These are phyloP conservation scores for Scophthalmus maximus DNA, from an alignment of 2,113 vertebrate species.

Conservation along the genomic window DNA sequence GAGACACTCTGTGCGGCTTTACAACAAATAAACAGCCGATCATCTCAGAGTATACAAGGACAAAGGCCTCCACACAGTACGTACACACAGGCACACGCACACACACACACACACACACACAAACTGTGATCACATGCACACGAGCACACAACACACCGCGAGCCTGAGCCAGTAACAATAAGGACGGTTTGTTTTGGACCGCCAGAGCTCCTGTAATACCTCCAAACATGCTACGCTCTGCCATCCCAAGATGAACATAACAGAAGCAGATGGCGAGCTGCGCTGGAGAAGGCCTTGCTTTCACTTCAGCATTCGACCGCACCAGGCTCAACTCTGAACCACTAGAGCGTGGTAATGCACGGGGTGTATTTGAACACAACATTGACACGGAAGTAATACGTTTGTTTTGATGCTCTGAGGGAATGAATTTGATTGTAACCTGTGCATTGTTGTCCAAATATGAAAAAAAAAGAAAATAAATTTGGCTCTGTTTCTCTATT, in stretches of 20 bases:
- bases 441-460: too few relatives aligned
- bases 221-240: conserved; percentile 52
- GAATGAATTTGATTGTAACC: too few relatives aligned
- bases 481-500: too few relatives aligned
- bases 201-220: conserved; percentile 38
- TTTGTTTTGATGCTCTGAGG: too few relatives aligned
- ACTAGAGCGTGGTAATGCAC: conserved; percentile 19
- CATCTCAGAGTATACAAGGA: conserved; percentile 24
- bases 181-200: conserved; percentile 63
- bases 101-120: conserved; percentile 12
- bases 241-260: conserved; percentile 64
- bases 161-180: conserved; percentile 59
- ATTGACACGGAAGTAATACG: too few relatives aligned
- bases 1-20: conserved; percentile 2
- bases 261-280: conserved; percentile 60
- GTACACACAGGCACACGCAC: conserved; percentile 12
- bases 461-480: too few relatives aligned
- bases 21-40: conserved; percentile 39
- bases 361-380: conserved; percentile 5
- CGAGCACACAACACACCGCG: conserved; percentile 3
- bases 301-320: conserved; percentile 31
- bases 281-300: conserved; percentile 23
- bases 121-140: neutral
- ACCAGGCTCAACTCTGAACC: conserved; percentile 27
- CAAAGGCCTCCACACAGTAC: conserved; percentile 7